Base-by-base conservation (phyloP, 64 coral and sea anemone genomes). In the Exaiptasia diaphana region DNA sequence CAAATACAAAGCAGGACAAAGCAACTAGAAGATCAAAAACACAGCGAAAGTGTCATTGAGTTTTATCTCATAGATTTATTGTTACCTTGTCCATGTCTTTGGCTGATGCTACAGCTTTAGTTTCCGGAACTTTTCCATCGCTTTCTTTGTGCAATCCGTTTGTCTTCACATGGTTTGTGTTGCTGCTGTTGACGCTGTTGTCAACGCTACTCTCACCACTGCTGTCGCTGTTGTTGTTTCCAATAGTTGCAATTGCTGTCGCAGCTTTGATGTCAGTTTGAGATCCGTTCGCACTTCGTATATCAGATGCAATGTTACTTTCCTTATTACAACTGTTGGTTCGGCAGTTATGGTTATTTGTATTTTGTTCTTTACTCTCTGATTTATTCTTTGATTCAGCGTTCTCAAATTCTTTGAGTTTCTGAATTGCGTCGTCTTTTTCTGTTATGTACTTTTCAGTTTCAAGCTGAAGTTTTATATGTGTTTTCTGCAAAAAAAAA, bases 381-480 rank as follows among this genome's bases (percentile, higher is more conserved):
- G 11, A 31, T 9, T 62, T 9, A 24, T 24, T 65, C 38, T 15
- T 65, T 35, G 20, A 10, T 2, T 3, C 32, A 65, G 61, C 30
- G 27, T 36, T 65, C 10, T 87, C 70, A 56, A 93, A 77, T 64
- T 87, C 83, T 36, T 82, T 77, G n/a, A 86, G n/a, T 23, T 60
- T 36, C 39, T 54, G 58, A 10, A 65, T 76, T 0, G 83, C 71
- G 13, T 93, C 56, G 41, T 87, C 90, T 14, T 52, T 68, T 28
- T 76, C 85, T 41, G 27, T 20, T 20, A 71, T 50, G 64, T 81
- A 81, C 26, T 82, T 75, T 33, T 93, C 90, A 43, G 81, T 68
- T 69, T 93, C 90, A 12, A 93, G 29, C 37, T 93, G 90, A 20
- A 82, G 77, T 4, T 39, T 34, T 4, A 93, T 93, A 26, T 87